Percentiles rank a stretch among this genome's conserved stretches.
phyloP scores from a whole-genome alignment of 2,888 invertebrate genomes.

The Cerastoderma edule region DNA sequence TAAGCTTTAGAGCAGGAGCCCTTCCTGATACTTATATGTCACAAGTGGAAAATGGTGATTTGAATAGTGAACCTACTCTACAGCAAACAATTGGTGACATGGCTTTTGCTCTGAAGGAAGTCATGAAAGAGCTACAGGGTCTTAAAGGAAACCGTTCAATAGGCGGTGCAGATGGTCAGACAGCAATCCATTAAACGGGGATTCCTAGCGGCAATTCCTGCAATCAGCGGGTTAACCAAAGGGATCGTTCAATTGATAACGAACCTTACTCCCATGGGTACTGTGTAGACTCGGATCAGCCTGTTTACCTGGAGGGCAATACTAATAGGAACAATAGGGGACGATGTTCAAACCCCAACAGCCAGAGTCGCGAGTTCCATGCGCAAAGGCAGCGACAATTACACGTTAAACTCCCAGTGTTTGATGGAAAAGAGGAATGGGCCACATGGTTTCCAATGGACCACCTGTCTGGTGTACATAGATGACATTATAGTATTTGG shows the following conservation, averaged over 20 bases:
- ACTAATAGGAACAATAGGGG: too few species aligned
- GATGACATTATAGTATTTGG: constrained; percentile 34
- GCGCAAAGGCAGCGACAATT: too few species aligned
- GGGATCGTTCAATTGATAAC: too few species aligned
- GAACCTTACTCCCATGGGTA: too few species aligned
- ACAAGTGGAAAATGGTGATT: not conserved
- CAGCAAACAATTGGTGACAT: not conserved
- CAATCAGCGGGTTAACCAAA: too few species aligned
- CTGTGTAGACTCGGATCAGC: too few species aligned
- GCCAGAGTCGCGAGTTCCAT: too few species aligned
- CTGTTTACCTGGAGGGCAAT: too few species aligned
- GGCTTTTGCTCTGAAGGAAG: constrained; percentile 34
- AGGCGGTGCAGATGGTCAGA: constrained; percentile 5
- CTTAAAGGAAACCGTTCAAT: constrained; percentile 27
- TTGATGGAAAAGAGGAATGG: too few species aligned
- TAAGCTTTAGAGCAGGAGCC: not conserved
- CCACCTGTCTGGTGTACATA: constrained; percentile 36
- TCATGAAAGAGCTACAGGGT: constrained; percentile 16
- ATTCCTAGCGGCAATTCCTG: too few species aligned
- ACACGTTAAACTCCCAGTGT: not conserved
- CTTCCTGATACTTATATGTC: not conserved
- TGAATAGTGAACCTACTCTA: not conserved
- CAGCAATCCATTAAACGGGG: too few species aligned
- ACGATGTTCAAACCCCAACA: too few species aligned
- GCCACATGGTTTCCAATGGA: constrained; percentile 32